Evolutionary conservation across 1,140 invertebrate species (phyloP).

Genomic region (Plectrocnemia conspersa): DNA sequence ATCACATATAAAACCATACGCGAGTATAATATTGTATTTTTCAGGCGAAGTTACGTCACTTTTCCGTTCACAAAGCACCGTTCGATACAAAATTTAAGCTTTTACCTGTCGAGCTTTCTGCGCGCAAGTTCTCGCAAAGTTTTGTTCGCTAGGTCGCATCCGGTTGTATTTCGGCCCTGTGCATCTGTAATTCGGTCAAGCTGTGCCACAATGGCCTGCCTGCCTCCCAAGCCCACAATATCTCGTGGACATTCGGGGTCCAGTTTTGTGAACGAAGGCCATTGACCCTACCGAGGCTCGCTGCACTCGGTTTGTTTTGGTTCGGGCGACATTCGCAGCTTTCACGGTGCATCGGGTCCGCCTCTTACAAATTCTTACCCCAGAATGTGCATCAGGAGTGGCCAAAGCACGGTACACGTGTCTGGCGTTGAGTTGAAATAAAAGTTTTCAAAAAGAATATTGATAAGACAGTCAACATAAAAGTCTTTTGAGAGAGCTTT

Average conservation of each 20-base stretch:
- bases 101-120: no score
- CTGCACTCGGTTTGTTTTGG: background rate
- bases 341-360: background rate
- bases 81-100: no score
- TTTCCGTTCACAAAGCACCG: background rate
- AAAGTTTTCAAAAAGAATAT: no score
- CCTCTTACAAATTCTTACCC: background rate
- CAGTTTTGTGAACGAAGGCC: slow-evolving; percentile 30
- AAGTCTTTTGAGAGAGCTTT: no score
- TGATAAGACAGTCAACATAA: no score
- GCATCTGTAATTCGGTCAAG: slow-evolving; percentile 27
- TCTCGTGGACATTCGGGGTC: slow-evolving; percentile 30
- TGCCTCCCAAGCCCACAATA: slow-evolving; percentile 19
- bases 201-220: background rate
- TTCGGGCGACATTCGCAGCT: background rate
- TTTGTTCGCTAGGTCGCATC: background rate
- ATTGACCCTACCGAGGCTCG: slow-evolving; percentile 18
- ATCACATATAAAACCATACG: no score
- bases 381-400: background rate
- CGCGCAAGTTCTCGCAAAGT: no score
- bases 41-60: no score
- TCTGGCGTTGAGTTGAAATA: no score
- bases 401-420: no score
- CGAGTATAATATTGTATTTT: no score
- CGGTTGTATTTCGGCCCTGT: slow-evolving; percentile 20